A percentile compares a stretch with the other conserved stretches of the same genome.
Evolutionary conservation across 2,888 invertebrate genomes (phyloP).

Genomic region (Colostygia pectinataria): DNA sequence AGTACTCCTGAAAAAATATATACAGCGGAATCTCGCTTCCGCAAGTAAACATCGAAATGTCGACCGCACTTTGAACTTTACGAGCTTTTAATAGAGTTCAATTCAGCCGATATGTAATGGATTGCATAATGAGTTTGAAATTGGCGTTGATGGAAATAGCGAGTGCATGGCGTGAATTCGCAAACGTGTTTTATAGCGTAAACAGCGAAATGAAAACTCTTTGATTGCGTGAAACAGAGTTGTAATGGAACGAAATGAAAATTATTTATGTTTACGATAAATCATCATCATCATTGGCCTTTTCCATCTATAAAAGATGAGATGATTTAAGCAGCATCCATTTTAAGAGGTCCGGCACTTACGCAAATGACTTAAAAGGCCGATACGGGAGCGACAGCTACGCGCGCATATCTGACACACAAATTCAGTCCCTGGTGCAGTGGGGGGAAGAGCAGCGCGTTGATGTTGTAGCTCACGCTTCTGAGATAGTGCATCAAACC

Average conservation of each 20-base stretch:
- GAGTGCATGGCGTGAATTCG: conserved; percentile 10
- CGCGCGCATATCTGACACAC: too few relatives aligned
- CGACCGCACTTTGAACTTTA: conserved; percentile 21
- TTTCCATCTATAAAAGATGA: too few relatives aligned
- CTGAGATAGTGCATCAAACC: too few relatives aligned
- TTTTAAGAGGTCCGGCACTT: too few relatives aligned
- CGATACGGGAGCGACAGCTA: too few relatives aligned
- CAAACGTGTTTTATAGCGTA: conserved; percentile 6
- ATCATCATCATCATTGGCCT: too few relatives aligned
- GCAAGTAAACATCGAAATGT: conserved; percentile 45
- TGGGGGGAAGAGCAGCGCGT: too few relatives aligned
- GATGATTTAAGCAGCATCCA: too few relatives aligned
- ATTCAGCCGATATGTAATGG: conserved; percentile 22
- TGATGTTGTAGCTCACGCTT: too few relatives aligned
- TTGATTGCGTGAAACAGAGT: conserved; percentile 7
- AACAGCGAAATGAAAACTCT: conserved; percentile 1
- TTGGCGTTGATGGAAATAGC: conserved; percentile 22
- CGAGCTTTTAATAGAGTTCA: conserved; percentile 18
- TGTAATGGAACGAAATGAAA: not conserved
- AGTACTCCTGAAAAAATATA: conserved; percentile 39
- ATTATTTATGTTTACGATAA: too few relatives aligned
- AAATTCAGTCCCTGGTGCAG: too few relatives aligned
- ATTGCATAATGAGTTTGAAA: conserved; percentile 27
- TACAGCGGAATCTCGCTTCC: conserved; percentile 49
- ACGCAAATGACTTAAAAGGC: too few relatives aligned